Percentiles rank a stretch among this genome's conserved stretches.
Conservation (phyloP, 2,113 vertebrate genomes). For the Paedocypris sp. region DNA sequence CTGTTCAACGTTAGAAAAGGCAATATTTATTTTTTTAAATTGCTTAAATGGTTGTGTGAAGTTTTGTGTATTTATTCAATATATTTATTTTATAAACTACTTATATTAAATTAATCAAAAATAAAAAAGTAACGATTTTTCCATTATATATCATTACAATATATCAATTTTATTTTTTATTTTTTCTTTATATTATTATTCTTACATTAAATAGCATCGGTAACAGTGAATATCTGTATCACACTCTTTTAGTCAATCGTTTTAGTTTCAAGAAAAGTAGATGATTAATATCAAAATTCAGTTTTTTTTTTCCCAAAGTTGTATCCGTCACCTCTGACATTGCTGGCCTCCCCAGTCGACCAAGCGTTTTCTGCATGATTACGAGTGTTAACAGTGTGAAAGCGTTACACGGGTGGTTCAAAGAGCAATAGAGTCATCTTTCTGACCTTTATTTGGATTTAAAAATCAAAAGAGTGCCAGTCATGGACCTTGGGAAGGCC, state of each 20-base stretch:
- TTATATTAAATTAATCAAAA: no score
- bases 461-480: slow-evolving; percentile 61
- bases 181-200: no score
- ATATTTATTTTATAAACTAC: no score
- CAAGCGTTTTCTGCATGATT: slow-evolving; percentile 18
- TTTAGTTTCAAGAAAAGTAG: background rate
- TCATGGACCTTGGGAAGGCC: slow-evolving; percentile 29
- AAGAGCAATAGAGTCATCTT: slow-evolving; percentile 17
- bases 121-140: no score
- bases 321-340: slow-evolving; percentile 17
- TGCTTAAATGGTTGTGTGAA: no score
- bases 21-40: no score
- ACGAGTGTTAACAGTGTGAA: slow-evolving; percentile 16
- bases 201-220: no score
- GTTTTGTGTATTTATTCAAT: no score
- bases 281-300: background rate
- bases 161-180: no score
- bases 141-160: no score
- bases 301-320: background rate
- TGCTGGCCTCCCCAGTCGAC: background rate
- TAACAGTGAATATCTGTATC: no score
- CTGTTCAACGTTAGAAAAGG: no score
- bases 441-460: slow-evolving; percentile 64
- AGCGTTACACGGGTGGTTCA: slow-evolving; percentile 10
- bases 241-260: background rate